Evolutionary conservation across 1,140 invertebrate genomes (phyloP).

Genomic region (Drosophila lowei): DNA sequence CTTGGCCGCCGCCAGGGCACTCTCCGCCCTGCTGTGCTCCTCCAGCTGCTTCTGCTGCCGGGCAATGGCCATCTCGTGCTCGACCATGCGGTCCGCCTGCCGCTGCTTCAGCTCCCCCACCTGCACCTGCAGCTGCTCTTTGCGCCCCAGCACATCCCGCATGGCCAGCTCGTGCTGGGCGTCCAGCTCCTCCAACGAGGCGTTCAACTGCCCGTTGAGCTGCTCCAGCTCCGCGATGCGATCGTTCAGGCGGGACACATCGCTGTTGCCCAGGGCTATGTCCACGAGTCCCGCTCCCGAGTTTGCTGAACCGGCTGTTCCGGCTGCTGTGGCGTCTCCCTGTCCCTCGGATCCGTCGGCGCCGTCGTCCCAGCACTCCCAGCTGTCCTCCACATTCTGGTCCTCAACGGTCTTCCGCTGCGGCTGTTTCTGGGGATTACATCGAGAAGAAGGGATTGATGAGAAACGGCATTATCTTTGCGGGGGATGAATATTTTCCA

Average conservation of each 20-base stretch:
- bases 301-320: not conserved
- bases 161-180: constrained; percentile 88
- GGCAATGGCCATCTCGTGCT: constrained; percentile 59
- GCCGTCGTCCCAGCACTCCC: constrained; percentile 85
- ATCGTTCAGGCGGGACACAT: constrained; percentile 76
- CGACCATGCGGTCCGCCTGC: constrained; percentile 67
- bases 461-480: too few species aligned
- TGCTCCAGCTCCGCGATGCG: constrained; percentile 78
- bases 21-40: not conserved
- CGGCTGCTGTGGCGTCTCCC: constrained; percentile 3
- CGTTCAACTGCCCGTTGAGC: constrained; percentile 83
- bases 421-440: too few species aligned
- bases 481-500: too few species aligned
- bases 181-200: constrained; percentile 89
- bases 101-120: constrained; percentile 48
- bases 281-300: constrained; percentile 50
- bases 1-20: not conserved
- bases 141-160: constrained; percentile 86
- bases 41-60: constrained; percentile 48
- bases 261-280: constrained; percentile 67
- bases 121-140: constrained; percentile 87
- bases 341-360: constrained; percentile 17
- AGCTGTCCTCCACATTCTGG: constrained; percentile 83
- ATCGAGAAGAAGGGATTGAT: not conserved
- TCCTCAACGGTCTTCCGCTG: constrained; percentile 54